Evolutionary conservation across 23 tunicate species (phyloP), one percentile per base, ranked within the genome.

Genomic region (Corella eumyota): DNA sequence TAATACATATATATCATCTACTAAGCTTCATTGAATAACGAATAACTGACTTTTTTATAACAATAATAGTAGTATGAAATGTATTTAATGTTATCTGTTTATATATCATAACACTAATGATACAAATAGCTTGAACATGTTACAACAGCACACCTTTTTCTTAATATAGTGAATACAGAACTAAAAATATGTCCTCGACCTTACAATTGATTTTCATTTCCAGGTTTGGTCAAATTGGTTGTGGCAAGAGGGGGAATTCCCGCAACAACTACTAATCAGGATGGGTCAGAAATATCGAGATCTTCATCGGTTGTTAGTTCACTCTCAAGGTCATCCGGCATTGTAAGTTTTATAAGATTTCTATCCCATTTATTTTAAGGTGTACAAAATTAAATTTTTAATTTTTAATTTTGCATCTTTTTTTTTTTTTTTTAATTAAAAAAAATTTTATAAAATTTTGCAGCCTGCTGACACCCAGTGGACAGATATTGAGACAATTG

Each of bases 221-320:
- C 59, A 70, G 95, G 95, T 6, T 24, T 58, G 1, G 98, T 90
- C 4, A 63, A 90, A 32, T 38, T 90, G 50, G 46, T 75, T 0
- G 72, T 90, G 7, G 98, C 98, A 28, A 45, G 98, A 33, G 98
- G 98, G 27, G 79, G 70, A 32, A 80, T 90, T 50, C 98, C 98
- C 23, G 66, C 74, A 22, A 56, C 66, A 22, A 61, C 21, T 1
- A 67, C 61, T 29, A 57, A 53, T 33, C 35, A 61, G 45, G 65
- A 60, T 17, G 83, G 50, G 37, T 61, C 78, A 1, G 69, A 57
- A 25, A 36, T 73, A 20, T 86, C 95, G 11, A 67, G 81, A 25
- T 77, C 95, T 21, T 77, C 95, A 1, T 86, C 95, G 6, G 75
- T 71, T 36, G 36, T 70, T 50, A 84, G 94, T 46, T 76, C 94